Base-by-base conservation (phyloP, 2,797 vertebrate species). In the Poecilia gillii region DNA sequence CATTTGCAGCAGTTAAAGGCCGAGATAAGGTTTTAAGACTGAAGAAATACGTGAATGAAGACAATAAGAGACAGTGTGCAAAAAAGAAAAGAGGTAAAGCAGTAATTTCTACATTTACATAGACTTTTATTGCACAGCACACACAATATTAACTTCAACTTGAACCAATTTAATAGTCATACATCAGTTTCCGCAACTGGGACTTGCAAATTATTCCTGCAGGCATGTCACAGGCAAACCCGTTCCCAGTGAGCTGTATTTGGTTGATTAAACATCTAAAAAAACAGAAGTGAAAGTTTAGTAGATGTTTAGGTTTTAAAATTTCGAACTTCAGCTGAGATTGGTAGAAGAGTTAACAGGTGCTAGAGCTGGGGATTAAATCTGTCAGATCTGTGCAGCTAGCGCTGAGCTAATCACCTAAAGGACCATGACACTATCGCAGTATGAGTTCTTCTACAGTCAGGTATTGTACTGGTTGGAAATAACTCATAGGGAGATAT, bases 91-190 rank as follows among this genome's bases (percentile, higher is more conserved):
- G 23, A 12, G 20, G 64, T 41, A 41, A 68, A 68, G 41, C 64
- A 23, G 20, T 41, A 68, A 68, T 41, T 68, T 25, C 64, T 68
- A 36, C 8, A 25, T 68, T 68, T 68, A 39, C 33, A 2, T 41
- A 9, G 36, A 39, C 64, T 68, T 68, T 68, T 68, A 68, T 25
- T 68, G 64, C 20, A 41, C 36, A 68, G 64, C 64, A 68, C 62
- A 68, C 62, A 39, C 36, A 39, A 41, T 68, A 5, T 68, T 25
- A 41, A 64, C 6, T 64, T 64, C 16, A 64, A 20, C 62, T 36
- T 64, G 33, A 41, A 68, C 8, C 1, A 41, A 41, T 68, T 12
- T 68, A 41, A 23, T 41, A 11, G 36, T 68, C 64, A 68, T 25
- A 68, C 20, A 12, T 68, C 20, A 68, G 36, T 4, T 41, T 41